Evolutionary conservation across 2,797 vertebrate genomes (phyloP), one percentile per base, ranked within the genome.

Genomic region (Spondyliosoma cantharus): DNA sequence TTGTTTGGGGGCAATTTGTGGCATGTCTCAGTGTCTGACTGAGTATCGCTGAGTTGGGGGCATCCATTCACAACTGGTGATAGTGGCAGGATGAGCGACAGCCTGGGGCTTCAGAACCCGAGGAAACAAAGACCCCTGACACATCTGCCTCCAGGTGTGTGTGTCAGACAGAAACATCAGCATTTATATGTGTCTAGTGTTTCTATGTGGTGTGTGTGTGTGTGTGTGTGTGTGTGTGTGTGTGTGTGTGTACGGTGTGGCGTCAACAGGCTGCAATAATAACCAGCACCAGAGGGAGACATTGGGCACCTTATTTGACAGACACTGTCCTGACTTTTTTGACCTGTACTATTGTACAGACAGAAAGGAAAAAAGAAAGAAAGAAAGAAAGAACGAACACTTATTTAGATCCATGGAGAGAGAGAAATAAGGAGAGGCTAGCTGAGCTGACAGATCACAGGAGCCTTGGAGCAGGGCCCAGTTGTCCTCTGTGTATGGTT

Each of bases 271-370:
- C 88, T 88, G 81, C 89, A 86, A 78, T 87, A 84, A 84, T 93
- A 94, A 94, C 90, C 85, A 93, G 91, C 89, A 90, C 92, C 92
- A 87, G 84, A 87, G 93, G 89, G 93, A 95, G 85, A 89, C 71
- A 82, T 79, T 83, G 86, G 91, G 77, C 77, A 86, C 62, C 73
- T 81, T 81, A 78, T 81, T 74, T 71, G 76, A 80, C 71, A 76
- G 32, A 76, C 59, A 52, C 71, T 49, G 62, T 78, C 27, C 49
- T 83, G 73, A 81, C 84, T 81, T 58, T 59, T 50, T 83, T 79
- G 69, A 77, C 70, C 66, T 62, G 4, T 54, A 32, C 48, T 27
- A 16, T 27, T 45, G 64, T 7, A 71, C 20, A 19, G 63, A 62
- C 19, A 49, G 53, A 62, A 50, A 45, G 42, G 71, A 61, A 48